Base-by-base conservation (phyloP, 2,888 invertebrate species). In the Urechis unicinctus region DNA sequence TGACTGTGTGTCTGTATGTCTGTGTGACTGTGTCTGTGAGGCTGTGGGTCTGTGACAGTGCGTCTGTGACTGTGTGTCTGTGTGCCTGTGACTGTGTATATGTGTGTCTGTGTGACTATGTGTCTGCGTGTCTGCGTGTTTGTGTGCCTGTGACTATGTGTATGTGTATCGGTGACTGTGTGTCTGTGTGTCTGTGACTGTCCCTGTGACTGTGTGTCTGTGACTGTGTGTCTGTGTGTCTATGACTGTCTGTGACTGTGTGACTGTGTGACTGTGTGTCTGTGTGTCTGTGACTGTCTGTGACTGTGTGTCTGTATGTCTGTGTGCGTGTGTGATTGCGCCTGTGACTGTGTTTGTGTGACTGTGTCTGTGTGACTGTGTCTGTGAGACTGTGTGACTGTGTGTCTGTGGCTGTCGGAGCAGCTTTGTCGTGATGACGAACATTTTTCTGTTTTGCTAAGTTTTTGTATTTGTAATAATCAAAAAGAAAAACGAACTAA, bases 191-290 rank as follows among this genome's bases (percentile, higher is more conserved):
- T n/a, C n/a, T n/a, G n/a, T n/a, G n/a, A n/a, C n/a, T 56, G 36
- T 55, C 21, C 36, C 47, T 44, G 30, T 22, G 46, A 45, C 9
- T 26, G 28, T 48, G 22, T 22, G 49, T 48, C 25, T 48, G 49
- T 48, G 49, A 17, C 6, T 43, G 29, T 42, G 26, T 4, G 2
- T 55, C 43, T 43, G 42, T 52, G 2, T 44, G 29, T 52, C 24
- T 54, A 36, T 54, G 28, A 50, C 45, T 55, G 42, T 50, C 26
- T 36, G 2, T 54, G 28, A 48, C 48, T 43, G 51, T 55, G 25
- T 56, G 52, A 47, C n/a, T 56, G 47, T 56, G 36, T 55, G 52
- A 29, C 45, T 56, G 5, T 56, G 44, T 56, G 44, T 56, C 45
- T 56, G 45, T 43, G 31, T 43, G 30, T 45, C 29, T 28, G 42